Evolutionary conservation across 2,888 invertebrate species (phyloP).

Genomic region (Thysanoteuthis rhombus): DNA sequence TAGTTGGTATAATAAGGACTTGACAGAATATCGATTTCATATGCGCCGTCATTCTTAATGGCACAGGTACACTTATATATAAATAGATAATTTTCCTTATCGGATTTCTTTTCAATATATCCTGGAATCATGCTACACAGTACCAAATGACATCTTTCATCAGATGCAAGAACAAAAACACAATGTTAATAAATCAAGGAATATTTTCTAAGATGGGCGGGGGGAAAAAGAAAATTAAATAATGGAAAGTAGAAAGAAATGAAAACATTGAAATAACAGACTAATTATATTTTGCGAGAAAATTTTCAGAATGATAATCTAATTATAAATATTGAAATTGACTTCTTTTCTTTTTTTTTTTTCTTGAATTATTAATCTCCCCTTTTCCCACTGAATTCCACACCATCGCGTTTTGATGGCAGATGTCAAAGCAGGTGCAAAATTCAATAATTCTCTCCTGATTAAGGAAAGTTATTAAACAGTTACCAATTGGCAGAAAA

Average conservation of each 20-base stretch:
- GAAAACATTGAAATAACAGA: not conserved
- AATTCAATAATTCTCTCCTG: not conserved
- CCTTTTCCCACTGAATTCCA: not conserved
- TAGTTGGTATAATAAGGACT: too few species aligned
- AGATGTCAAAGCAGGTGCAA: not conserved
- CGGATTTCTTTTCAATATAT: too few species aligned
- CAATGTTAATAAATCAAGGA: too few species aligned
- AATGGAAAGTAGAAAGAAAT: not conserved
- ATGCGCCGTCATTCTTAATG: too few species aligned
- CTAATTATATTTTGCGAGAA: not conserved
- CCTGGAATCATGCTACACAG: too few species aligned
- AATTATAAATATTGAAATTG: not conserved
- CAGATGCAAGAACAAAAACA: too few species aligned
- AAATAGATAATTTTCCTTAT: too few species aligned
- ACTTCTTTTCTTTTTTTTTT: not conserved
- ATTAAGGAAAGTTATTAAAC: not conserved
- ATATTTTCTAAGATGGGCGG: too few species aligned
- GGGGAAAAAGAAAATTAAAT: too few species aligned
- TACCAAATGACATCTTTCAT: too few species aligned
- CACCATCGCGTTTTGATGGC: not conserved
- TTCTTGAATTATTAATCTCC: not conserved
- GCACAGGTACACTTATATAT: too few species aligned
- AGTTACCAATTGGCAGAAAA: not conserved
- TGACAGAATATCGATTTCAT: too few species aligned
- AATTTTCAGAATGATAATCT: not conserved